Conservation (phyloP, 2,888 invertebrate genomes). For the Diaphora mendica region DNA sequence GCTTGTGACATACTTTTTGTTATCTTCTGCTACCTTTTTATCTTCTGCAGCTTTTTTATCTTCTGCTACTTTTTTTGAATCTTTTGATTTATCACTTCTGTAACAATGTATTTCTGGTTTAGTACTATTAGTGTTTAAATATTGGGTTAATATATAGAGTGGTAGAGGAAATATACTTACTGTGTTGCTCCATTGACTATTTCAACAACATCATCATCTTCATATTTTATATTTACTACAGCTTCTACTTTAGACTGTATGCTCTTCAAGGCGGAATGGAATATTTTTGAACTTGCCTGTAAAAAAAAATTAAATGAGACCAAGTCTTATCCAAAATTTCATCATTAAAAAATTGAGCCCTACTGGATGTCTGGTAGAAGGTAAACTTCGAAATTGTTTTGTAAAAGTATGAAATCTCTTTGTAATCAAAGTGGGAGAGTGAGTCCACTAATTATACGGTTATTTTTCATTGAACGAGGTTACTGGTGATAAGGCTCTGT, state of each 20-base stretch:
- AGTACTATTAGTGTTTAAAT: background rate
- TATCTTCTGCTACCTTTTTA: constrained; percentile 45
- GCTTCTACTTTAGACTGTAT: constrained; percentile 88
- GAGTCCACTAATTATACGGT: too few species aligned
- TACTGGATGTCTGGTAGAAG: too few species aligned
- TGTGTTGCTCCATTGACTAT: constrained; percentile 75
- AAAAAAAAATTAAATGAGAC: background rate
- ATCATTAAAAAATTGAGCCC: background rate
- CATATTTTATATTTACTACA: constrained; percentile 83
- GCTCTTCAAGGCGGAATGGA: constrained; percentile 88
- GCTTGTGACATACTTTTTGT: constrained; percentile 39
- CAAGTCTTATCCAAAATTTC: background rate
- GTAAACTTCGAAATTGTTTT: too few species aligned
- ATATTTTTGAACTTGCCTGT: constrained; percentile 89
- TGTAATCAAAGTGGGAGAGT: too few species aligned
- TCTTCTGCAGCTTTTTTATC: constrained; percentile 52
- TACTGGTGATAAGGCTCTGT: too few species aligned
- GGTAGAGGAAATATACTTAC: constrained; percentile 57
- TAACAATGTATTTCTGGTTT: constrained; percentile 7
- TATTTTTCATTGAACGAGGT: too few species aligned
- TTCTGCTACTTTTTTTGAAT: constrained; percentile 37
- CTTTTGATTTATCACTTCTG: constrained; percentile 41
- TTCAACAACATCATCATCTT: constrained; percentile 83
- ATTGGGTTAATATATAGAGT: background rate
- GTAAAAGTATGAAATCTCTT: too few species aligned